phyloP scores from a whole-genome alignment of 2,113 vertebrate species.

The Elanoides forficatus region DNA sequence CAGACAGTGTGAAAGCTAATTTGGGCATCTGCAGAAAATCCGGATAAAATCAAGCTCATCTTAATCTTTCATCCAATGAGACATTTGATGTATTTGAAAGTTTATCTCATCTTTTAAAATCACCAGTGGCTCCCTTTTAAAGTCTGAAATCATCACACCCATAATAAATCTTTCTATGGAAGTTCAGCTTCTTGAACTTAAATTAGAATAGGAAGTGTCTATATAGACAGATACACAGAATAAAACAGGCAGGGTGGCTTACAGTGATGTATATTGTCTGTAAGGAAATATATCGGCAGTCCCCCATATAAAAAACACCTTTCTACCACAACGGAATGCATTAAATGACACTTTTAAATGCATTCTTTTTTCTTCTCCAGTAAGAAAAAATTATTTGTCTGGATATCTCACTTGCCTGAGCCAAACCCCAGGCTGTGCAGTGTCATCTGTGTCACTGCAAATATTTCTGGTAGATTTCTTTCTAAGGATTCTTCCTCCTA shows the following conservation, averaged over 20 bases:
- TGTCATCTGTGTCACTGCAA: background rate
- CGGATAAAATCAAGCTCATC: background rate
- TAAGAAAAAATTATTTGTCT: conserved; percentile 22
- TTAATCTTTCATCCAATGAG: background rate
- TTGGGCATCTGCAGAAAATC: background rate
- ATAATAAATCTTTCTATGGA: background rate
- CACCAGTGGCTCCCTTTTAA: background rate
- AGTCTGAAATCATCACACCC: background rate
- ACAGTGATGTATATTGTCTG: background rate
- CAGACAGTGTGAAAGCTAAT: background rate
- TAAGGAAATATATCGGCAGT: background rate
- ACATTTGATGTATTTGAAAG: background rate
- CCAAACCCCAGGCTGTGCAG: background rate
- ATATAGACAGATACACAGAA: background rate
- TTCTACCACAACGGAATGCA: background rate
- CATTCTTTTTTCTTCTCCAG: background rate
- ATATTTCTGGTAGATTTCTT: background rate
- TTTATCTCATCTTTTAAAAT: background rate
- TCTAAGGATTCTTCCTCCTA: background rate
- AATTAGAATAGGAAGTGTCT: background rate
- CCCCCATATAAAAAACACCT: background rate
- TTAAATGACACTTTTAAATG: conserved; percentile 39
- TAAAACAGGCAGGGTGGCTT: background rate
- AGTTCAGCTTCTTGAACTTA: background rate
- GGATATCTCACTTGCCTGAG: background rate